These are phyloP conservation scores for Hedya salicella DNA, from an alignment of 2,888 invertebrate genomes.

Conservation along the genomic window DNA sequence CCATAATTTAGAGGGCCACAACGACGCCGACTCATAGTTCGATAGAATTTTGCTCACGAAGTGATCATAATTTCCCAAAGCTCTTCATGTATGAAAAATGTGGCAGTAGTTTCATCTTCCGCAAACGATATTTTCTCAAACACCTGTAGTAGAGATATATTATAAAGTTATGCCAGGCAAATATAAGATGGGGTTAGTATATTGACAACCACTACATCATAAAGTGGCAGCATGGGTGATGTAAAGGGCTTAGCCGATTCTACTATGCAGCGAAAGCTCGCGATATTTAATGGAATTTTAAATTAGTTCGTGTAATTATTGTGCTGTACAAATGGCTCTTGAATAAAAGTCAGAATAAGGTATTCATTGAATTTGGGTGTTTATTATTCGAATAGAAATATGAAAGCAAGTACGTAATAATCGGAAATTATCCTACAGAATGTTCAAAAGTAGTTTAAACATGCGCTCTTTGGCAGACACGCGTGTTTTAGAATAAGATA, in stretches of 20 bases:
- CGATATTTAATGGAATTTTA: not conserved
- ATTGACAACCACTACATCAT: conserved; percentile 10
- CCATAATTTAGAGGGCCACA: conserved; percentile 13
- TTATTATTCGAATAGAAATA: no score
- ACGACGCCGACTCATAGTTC: conserved; percentile 16
- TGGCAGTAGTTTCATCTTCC: conserved; percentile 33
- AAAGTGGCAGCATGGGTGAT: conserved; percentile 3
- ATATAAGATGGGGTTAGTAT: not conserved
- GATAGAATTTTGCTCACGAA: conserved; percentile 50
- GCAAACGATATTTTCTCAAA: conserved; percentile 33
- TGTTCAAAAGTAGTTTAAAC: not conserved
- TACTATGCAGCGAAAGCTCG: not conserved
- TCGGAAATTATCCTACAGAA: not conserved
- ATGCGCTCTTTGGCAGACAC: not conserved
- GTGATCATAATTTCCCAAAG: conserved; percentile 49
- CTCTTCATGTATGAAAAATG: conserved; percentile 39
- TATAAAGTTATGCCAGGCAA: not conserved
- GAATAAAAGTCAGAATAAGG: no score
- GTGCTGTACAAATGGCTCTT: no score
- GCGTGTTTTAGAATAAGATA: conserved; percentile 17
- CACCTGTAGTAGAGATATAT: conserved; percentile 12
- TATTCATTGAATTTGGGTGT: no score
- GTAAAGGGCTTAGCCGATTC: not conserved
- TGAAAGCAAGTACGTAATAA: no score
- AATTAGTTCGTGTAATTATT: not conserved